These are phyloP conservation scores for Hirtodrosophila histrioides DNA, from an alignment of 2,888 invertebrate genomes.

Conservation along the genomic window DNA sequence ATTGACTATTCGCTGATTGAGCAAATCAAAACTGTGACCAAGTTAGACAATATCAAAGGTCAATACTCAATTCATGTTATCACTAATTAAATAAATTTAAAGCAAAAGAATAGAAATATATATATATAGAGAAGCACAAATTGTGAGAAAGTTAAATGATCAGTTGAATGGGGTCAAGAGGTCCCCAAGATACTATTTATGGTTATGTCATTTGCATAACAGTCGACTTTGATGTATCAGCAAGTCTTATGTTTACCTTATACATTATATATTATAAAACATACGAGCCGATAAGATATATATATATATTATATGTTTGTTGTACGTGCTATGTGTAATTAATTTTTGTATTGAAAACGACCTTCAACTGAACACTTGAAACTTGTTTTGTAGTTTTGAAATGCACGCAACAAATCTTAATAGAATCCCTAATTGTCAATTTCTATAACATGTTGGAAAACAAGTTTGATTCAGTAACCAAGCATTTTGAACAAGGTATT, in stretches of 20 bases:
- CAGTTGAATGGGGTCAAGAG: constrained; percentile 25
- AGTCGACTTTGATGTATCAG: constrained; percentile 6
- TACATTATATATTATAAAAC: constrained; percentile 13
- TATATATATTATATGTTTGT: neutral
- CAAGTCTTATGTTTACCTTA: neutral
- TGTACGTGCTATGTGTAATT: constrained; percentile 1
- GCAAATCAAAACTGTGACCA: constrained; percentile 33
- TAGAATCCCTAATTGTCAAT: constrained; percentile 1
- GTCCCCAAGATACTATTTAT: neutral
- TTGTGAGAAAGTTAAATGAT: neutral
- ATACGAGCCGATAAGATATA: constrained; percentile 45
- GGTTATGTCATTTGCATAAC: too few relatives aligned
- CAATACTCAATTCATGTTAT: constrained; percentile 26
- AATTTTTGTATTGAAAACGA: constrained; percentile 3
- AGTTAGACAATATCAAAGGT: constrained; percentile 18
- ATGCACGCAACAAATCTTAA: too few relatives aligned
- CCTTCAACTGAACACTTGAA: neutral
- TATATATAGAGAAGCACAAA: too few relatives aligned
- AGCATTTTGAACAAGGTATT: too few relatives aligned
- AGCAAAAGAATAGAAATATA: too few relatives aligned
- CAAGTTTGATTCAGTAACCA: neutral
- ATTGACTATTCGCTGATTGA: constrained; percentile 45
- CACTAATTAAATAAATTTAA: constrained; percentile 31
- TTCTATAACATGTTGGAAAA: neutral
- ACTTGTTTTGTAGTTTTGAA: too few relatives aligned